Evolutionary conservation across 2,888 invertebrate genomes (phyloP).

Genomic region (Platynereis dumerilii): DNA sequence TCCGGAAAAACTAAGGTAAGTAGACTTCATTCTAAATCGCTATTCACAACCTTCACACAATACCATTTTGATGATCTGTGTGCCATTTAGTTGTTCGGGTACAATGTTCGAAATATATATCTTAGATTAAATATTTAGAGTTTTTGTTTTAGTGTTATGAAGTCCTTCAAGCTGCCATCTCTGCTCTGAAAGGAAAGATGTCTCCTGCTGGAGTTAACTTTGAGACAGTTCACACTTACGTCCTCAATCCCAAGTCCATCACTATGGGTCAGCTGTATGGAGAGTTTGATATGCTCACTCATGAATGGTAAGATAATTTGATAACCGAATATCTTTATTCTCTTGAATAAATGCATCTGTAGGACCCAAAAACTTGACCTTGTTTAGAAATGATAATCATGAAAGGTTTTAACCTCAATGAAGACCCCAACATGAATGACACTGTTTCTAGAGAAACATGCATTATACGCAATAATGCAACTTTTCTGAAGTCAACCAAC

Average conservation of each 20-base stretch:
- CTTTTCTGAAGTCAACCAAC: no score
- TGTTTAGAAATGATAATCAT: no score
- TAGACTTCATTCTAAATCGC: neutral
- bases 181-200: constrained; percentile 70
- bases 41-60: neutral
- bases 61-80: neutral
- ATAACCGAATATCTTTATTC: no score
- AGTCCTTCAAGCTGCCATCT: constrained; percentile 72
- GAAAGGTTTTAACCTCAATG: no score
- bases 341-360: no score
- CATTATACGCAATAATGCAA: no score
- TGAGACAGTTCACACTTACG: constrained; percentile 64
- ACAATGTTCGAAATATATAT: neutral
- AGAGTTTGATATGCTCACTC: constrained; percentile 64
- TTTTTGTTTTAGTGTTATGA: constrained; percentile 62
- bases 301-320: constrained; percentile 65
- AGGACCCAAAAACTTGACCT: no score
- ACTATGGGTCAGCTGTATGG: constrained; percentile 66
- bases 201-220: constrained; percentile 77
- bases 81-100: neutral
- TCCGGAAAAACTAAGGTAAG: constrained; percentile 69
- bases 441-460: no score
- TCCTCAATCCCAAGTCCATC: constrained; percentile 66
- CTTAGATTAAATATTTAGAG: neutral
- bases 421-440: no score